These are phyloP conservation scores for Digitonthophagus gazella DNA, from an alignment of 2,888 invertebrate genomes.

Conservation along the genomic window DNA sequence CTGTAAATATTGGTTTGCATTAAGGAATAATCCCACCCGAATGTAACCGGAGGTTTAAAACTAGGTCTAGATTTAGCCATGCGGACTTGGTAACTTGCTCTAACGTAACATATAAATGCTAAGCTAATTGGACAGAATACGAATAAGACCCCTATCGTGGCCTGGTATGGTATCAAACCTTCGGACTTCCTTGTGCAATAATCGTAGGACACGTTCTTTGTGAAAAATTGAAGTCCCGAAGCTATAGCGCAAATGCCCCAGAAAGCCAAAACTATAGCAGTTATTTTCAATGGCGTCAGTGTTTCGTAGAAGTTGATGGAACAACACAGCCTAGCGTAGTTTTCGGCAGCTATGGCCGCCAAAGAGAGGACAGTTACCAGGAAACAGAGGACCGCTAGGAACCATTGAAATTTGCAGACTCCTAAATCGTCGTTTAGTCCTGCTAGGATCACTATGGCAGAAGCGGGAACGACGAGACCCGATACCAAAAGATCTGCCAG, in stretches of 20 bases:
- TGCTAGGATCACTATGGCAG: conserved; percentile 68
- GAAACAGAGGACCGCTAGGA: conserved; percentile 64
- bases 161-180: conserved; percentile 59
- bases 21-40: conserved; percentile 62
- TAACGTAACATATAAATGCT: conserved; percentile 57
- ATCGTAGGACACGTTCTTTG: conserved; percentile 63
- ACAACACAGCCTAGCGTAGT: conserved; percentile 63
- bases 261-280: conserved; percentile 55
- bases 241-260: conserved; percentile 59
- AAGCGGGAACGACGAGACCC: conserved; percentile 65
- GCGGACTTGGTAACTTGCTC: conserved; percentile 55
- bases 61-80: conserved; percentile 56
- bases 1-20: conserved; percentile 65
- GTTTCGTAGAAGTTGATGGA: conserved; percentile 54
- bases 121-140: conserved; percentile 60
- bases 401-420: conserved; percentile 67
- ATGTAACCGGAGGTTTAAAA: conserved; percentile 63
- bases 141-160: conserved; percentile 57
- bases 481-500: conserved; percentile 71
- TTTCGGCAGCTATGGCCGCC: conserved; percentile 65
- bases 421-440: conserved; percentile 57
- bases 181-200: conserved; percentile 61
- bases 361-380: conserved; percentile 64
- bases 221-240: conserved; percentile 62
- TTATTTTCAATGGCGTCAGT: conserved; percentile 55